Evolutionary conservation across 2,113 vertebrate species (phyloP).

Genomic region (Xiphophorus couchianus): DNA sequence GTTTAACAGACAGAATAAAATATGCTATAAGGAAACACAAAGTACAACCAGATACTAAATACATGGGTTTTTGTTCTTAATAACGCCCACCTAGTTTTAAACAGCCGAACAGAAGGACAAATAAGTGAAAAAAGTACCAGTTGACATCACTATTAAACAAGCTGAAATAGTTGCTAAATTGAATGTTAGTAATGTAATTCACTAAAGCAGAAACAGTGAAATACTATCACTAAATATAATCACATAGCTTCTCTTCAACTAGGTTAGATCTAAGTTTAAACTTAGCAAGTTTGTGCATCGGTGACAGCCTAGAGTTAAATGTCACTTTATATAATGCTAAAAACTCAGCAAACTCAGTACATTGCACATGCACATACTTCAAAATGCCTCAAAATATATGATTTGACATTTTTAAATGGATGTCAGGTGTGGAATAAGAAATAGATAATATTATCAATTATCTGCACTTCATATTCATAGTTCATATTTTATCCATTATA

Average conservation of each 20-base stretch:
- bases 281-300: too few relatives aligned
- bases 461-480: not conserved
- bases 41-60: too few relatives aligned
- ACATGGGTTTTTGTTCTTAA: not conserved
- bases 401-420: conserved; percentile 15
- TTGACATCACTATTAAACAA: too few relatives aligned
- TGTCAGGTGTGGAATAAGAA: not conserved
- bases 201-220: too few relatives aligned
- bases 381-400: conserved; percentile 19
- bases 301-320: too few relatives aligned
- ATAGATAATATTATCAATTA: conserved; percentile 1
- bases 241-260: too few relatives aligned
- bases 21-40: not conserved
- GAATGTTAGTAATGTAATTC: too few relatives aligned
- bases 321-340: not conserved
- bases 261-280: too few relatives aligned
- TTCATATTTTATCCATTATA: not conserved
- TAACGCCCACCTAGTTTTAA: not conserved
- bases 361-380: not conserved
- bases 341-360: not conserved
- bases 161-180: too few relatives aligned
- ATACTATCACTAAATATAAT: too few relatives aligned
- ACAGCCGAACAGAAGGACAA: not conserved
- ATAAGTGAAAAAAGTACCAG: too few relatives aligned
- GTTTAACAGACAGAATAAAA: not conserved